Conservation (phyloP, 2,797 vertebrate species). For the Alosa sapidissima region DNA sequence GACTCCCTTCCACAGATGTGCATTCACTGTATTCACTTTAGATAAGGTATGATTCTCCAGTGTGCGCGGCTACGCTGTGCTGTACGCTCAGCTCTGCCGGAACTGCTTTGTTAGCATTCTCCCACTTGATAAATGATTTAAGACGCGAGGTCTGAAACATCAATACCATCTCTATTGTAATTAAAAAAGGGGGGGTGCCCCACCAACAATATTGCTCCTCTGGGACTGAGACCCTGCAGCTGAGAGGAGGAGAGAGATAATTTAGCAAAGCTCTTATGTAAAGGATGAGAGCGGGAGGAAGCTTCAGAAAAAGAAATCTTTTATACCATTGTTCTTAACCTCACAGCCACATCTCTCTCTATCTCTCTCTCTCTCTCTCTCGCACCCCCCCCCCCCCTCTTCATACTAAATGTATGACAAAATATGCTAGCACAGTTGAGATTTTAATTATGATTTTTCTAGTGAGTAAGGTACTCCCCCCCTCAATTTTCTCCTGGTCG, state of each 20-base stretch:
- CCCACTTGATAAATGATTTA: conserved; percentile 77
- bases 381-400: conserved; percentile 52
- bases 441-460: conserved; percentile 71
- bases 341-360: background rate
- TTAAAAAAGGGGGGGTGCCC: conserved; percentile 70
- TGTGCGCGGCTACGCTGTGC: conserved; percentile 47
- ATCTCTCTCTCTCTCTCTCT: background rate
- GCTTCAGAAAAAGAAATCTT: conserved; percentile 68
- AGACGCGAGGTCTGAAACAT: conserved; percentile 72
- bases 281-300: conserved; percentile 54
- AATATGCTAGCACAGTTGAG: conserved; percentile 55
- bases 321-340: conserved; percentile 68
- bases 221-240: conserved; percentile 64
- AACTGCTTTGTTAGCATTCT: conserved; percentile 77
- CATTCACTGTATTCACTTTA: conserved; percentile 74
- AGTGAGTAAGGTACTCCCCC: conserved; percentile 16
- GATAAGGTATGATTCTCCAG: conserved; percentile 66
- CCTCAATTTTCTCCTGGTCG: background rate
- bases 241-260: conserved; percentile 67
- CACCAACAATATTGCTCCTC: conserved; percentile 72
- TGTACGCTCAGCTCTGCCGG: conserved; percentile 62
- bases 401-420: conserved; percentile 65
- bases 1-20: conserved; percentile 61
- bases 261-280: conserved; percentile 69
- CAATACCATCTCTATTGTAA: conserved; percentile 79